Evolutionary conservation across 2,888 invertebrate genomes (phyloP).

Genomic region (Pyrrhosoma nymphula): DNA sequence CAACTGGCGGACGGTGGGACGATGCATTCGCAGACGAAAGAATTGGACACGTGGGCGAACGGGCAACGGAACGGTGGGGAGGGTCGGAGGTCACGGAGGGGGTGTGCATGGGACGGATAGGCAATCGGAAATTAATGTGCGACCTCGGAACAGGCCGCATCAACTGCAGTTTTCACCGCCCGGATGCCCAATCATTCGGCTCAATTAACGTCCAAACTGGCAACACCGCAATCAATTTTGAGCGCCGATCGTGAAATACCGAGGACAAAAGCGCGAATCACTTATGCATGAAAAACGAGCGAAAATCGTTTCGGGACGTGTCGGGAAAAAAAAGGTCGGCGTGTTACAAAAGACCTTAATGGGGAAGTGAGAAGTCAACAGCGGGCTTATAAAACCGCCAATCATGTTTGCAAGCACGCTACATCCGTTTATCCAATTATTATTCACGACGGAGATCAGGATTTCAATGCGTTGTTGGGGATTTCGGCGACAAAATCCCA

Average conservation of each 20-base stretch:
- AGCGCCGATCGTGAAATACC: constrained; percentile 64
- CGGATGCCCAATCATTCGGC: constrained; percentile 67
- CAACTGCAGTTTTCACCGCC: constrained; percentile 65
- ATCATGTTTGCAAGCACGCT: constrained; percentile 66
- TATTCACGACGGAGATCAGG: constrained; percentile 56
- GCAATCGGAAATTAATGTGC: constrained; percentile 63
- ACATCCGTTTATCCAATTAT: constrained; percentile 67
- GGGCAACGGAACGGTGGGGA: not conserved
- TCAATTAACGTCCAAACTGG: constrained; percentile 59
- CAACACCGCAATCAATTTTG: constrained; percentile 66
- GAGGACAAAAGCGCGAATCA: constrained; percentile 62
- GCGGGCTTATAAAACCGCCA: constrained; percentile 63
- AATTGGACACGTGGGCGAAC: not conserved
- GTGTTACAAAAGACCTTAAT: constrained; percentile 58
- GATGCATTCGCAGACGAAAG: not conserved
- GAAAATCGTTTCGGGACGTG: constrained; percentile 14
- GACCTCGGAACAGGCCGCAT: constrained; percentile 61
- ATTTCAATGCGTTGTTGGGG: constrained; percentile 20
- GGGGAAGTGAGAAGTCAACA: constrained; percentile 57
- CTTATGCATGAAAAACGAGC: constrained; percentile 61
- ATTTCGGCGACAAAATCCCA: constrained; percentile 26
- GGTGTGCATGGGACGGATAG: not conserved
- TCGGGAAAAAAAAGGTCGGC: constrained; percentile 25
- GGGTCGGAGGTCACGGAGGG: not conserved
- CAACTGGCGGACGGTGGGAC: not conserved